Percentiles rank a stretch among this genome's conserved stretches.
Evolutionary conservation across 2,113 vertebrate species (phyloP).

Genomic region (Callionymus lyra): DNA sequence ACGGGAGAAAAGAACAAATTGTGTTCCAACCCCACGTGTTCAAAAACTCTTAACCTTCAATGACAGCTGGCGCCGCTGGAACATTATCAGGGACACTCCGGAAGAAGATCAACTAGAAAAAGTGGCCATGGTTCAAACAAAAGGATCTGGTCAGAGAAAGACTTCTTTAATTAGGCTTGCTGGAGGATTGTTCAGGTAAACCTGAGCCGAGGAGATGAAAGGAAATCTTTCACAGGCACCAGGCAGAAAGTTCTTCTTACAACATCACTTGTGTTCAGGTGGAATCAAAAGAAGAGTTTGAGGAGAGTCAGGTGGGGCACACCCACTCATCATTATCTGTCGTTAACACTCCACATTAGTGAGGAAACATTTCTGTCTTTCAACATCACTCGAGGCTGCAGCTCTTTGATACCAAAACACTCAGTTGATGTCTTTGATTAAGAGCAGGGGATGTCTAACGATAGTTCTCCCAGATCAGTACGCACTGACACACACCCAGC

Average conservation of each 20-base stretch:
- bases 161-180: slow-evolving; percentile 3
- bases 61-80: no score
- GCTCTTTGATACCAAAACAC: slow-evolving; percentile 46
- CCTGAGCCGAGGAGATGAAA: slow-evolving; percentile 18
- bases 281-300: slow-evolving; percentile 34
- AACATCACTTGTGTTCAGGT: slow-evolving; percentile 9
- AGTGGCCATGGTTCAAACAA: no score
- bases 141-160: no score
- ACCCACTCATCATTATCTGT: slow-evolving; percentile 21
- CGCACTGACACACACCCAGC: slow-evolving; percentile 34
- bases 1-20: no score
- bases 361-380: slow-evolving; percentile 16
- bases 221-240: slow-evolving; percentile 10
- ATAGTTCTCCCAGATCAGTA: slow-evolving; percentile 4
- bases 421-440: slow-evolving; percentile 45
- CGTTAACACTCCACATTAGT: slow-evolving; percentile 10
- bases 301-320: slow-evolving; percentile 2
- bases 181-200: slow-evolving; percentile 5
- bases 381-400: slow-evolving; percentile 26
- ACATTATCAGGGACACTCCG: no score
- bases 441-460: slow-evolving; percentile 10
- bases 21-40: no score
- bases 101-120: no score
- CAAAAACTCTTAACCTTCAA: no score
- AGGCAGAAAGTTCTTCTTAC: slow-evolving; percentile 12